A percentile compares a stretch with the other conserved stretches of the same genome.
phyloP scores from a whole-genome alignment of 2,888 invertebrate genomes.

The Argynnis bischoffii region DNA sequence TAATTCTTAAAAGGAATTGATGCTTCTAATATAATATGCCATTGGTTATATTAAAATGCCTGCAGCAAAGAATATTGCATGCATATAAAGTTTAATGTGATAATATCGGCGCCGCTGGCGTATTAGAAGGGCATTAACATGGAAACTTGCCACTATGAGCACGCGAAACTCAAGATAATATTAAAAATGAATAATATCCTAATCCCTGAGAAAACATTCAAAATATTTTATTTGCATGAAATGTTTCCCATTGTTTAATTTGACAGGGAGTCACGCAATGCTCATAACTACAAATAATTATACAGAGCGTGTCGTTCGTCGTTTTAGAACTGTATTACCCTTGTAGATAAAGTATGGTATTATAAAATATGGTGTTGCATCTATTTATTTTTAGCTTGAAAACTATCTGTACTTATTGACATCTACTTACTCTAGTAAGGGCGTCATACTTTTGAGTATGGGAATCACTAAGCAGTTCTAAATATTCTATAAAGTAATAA shows the following conservation, averaged over 20 bases:
- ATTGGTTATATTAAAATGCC: constrained; percentile 35
- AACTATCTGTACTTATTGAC: too few species aligned
- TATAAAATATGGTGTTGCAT: too few species aligned
- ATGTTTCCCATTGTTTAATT: constrained; percentile 2
- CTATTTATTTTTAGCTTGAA: too few species aligned
- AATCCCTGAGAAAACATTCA: background rate
- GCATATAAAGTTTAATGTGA: constrained; percentile 54
- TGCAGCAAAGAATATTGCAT: constrained; percentile 49
- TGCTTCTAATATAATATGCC: constrained; percentile 42
- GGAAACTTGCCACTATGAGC: constrained; percentile 44
- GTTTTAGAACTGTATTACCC: too few species aligned
- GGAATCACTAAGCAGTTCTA: too few species aligned
- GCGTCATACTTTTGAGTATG: too few species aligned
- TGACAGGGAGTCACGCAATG: constrained; percentile 18
- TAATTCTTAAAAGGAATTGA: constrained; percentile 13
- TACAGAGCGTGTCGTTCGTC: constrained; percentile 9
- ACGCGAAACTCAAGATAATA: constrained; percentile 10
- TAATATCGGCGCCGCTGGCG: constrained; percentile 53
- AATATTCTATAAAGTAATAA: too few species aligned
- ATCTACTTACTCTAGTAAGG: too few species aligned
- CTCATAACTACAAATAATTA: constrained; percentile 12
- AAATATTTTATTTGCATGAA: constrained; percentile 7
- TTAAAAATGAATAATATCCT: background rate
- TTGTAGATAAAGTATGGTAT: too few species aligned
- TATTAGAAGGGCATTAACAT: constrained; percentile 62